phyloP scores from a whole-genome alignment of 1,140 invertebrate genomes.

The Acromyrmex charruanus region DNA sequence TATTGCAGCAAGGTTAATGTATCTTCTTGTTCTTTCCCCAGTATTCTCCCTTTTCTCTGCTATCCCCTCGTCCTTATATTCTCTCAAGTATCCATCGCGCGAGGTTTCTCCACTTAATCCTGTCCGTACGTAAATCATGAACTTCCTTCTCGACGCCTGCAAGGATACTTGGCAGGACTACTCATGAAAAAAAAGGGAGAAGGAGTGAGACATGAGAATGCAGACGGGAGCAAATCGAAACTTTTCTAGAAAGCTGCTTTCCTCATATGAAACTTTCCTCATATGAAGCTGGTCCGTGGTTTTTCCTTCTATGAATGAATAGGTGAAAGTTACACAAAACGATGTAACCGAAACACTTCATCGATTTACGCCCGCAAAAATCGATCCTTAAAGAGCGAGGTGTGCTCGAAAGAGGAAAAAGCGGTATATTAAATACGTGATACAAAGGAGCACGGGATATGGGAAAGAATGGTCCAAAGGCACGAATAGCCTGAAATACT shows the following conservation, averaged over 20 bases:
- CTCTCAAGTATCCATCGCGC: slow-evolving; percentile 57
- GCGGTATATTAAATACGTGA: slow-evolving; percentile 40
- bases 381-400: slow-evolving; percentile 1
- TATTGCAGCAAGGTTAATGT: slow-evolving; percentile 43
- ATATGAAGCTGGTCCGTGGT: background rate
- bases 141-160: slow-evolving; percentile 72
- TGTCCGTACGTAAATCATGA: slow-evolving; percentile 73
- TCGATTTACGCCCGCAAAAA: background rate
- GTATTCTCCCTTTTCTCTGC: background rate
- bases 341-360: background rate
- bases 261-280: background rate
- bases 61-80: slow-evolving; percentile 48
- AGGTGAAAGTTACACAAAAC: slow-evolving; percentile 20
- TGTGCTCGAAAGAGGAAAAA: slow-evolving; percentile 1
- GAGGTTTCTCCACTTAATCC: slow-evolving; percentile 68
- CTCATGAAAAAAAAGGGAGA: slow-evolving; percentile 17
- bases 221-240: slow-evolving; percentile 60
- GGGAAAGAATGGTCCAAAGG: slow-evolving; percentile 9
- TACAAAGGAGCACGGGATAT: slow-evolving; percentile 43
- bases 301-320: background rate
- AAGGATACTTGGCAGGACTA: slow-evolving; percentile 64
- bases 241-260: slow-evolving; percentile 55
- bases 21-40: slow-evolving; percentile 34
- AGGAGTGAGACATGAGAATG: background rate
- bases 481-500: slow-evolving; percentile 14